Base-by-base conservation (phyloP, 2,797 vertebrate species). In the Periophthalmus magnuspinnatus region DNA sequence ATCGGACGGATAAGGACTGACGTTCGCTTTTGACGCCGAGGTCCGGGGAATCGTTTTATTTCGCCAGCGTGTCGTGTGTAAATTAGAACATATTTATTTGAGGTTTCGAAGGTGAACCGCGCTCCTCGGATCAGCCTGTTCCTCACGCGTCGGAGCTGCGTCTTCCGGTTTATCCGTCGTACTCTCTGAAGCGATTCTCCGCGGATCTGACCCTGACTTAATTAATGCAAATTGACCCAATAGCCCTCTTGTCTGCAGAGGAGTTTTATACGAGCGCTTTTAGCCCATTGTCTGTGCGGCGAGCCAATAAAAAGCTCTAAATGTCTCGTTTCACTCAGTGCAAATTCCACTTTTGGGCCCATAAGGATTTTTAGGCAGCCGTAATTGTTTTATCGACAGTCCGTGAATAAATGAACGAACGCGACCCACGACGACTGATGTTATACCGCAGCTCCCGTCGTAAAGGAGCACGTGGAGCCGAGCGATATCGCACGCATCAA, bases 241-340 rank as follows among this genome's bases (percentile, higher is more conserved):
- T 78, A 82, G 78, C 33, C 52, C 67, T 36, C 80, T 86, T 82
- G 73, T 82, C 72, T 28, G 52, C 83, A 72, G 72, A 68, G 79
- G 82, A 90, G 84, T 84, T 88, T 89, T 81, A 89, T 79, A 78
- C 59, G 85, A 88, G 84, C 77, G 84, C 86, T 87, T 84, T 78
- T 85, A 86, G 32, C 66, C 84, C 85, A 86, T 90, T 90, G 87
- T 90, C 86, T 85, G 62, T 58, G 68, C 76, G 78, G 89, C 90
- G 84, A 85, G 84, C 89, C 89, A 89, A 88, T 91, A 91, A 93
- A 89, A 87, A 90, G 86, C 78, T 84, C 80, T 87, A 91, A 91
- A 92, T 92, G 91, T 79, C 87, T 88, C 80, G 86, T 87, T 83
- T 89, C 88, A 88, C 90, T 56, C 75, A 86, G 68, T 61, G 50